phyloP scores from a whole-genome alignment of 2,113 vertebrate genomes.

The Spizaetus ornatus region DNA sequence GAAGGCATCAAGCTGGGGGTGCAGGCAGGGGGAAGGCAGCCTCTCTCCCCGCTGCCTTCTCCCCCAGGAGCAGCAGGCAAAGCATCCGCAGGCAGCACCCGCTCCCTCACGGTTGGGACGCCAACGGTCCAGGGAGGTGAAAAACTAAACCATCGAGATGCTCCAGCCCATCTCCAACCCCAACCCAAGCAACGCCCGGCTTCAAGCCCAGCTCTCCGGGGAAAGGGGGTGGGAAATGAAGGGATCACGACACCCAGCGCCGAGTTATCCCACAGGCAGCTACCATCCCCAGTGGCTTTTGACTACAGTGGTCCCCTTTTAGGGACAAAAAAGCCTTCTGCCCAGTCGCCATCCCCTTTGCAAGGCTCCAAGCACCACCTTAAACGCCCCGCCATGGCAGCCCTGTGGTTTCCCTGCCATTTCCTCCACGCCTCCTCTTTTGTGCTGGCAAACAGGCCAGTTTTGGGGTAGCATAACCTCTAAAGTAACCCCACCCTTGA shows the following conservation, averaged over 20 bases:
- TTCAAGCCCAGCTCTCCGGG: neutral
- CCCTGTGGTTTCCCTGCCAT: fast-evolving
- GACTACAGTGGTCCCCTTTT: fast-evolving
- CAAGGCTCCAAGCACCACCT: neutral
- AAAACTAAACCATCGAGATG: neutral
- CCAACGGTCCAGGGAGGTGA: neutral
- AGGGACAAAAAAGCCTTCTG: neutral
- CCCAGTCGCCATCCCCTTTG: fast-evolving
- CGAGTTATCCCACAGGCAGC: neutral
- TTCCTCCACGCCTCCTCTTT: neutral
- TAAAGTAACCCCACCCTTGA: too few species aligned
- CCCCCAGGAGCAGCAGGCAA: neutral
- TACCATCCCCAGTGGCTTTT: neutral
- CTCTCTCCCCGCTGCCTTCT: neutral
- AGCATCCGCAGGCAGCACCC: neutral
- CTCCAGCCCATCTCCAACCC: neutral
- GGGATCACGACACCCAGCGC: neutral
- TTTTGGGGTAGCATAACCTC: fast-evolving
- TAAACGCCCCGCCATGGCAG: fast-evolving
- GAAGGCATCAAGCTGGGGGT: neutral
- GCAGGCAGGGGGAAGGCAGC: neutral
- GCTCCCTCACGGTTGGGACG: fast-evolving
- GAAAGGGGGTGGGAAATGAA: neutral
- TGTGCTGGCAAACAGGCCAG: fast-evolving
- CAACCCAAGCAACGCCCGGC: neutral